Base-by-base conservation (phyloP, 2,113 vertebrate genomes). In the Embiotoca jacksoni region DNA sequence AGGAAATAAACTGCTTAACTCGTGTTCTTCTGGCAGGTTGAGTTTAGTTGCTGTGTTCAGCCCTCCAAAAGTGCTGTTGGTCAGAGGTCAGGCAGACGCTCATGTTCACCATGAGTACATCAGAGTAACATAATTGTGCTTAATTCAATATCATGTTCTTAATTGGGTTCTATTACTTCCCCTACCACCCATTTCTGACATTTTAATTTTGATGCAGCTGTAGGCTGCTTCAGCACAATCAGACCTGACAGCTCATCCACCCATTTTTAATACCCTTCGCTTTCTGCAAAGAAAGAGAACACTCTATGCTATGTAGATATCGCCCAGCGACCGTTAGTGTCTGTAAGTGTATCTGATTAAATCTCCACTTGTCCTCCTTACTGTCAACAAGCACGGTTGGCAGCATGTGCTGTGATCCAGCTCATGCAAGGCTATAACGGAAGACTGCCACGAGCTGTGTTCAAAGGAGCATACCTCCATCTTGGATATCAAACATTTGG, bases 401-500 rank as follows among this genome's bases (percentile, higher is more conserved):
- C 80, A 85, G 82, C 65, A 58, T 79, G 61, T 72, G 78, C 63
- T 60, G 68, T 41, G 78, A 89, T 89, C 84, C 73, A 56, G 82
- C 86, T 82, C 79, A 70, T 81, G 59, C 67, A 46, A 74, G 60
- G 63, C 87, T 86, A 83, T 76, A 88, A 89, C 54, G 78, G 68
- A 90, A 72, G 73, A 86, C 82, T 47, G 59, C 80, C 90, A 85
- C 81, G 78, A 87, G 83, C 85, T 82, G 82, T 78, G 81, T 89
- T 92, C 90, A 92, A 93, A 91, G 88, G 79, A 77, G 82, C 78
- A 90, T 92, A 87, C 80, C 87, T 92, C 86, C 86, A 89, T 93
- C 88, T 94, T 90, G 80, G 87, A 93, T 95, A 92, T 94, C 94
- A 94, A 94, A 94, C 89, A 87, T 90, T 93, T 94, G 93, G 94